A percentile compares a stretch with the other conserved stretches of the same genome.
These are phyloP conservation scores for Anseranas semipalmata DNA, from an alignment of 2,113 vertebrate genomes.

Conservation along the genomic window DNA sequence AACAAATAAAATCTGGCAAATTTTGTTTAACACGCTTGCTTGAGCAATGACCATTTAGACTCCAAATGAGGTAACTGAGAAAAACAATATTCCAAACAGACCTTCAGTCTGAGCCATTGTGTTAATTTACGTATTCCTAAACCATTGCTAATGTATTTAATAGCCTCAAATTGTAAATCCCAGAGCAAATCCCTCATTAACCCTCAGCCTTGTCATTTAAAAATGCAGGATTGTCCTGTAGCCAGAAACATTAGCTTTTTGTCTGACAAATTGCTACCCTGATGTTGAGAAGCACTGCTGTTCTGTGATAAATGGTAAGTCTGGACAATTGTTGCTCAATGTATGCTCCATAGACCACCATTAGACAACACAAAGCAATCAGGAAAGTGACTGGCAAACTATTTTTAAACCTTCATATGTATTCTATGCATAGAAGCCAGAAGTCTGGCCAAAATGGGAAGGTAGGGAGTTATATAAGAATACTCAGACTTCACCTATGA, in stretches of 20 bases:
- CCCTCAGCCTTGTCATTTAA: neutral
- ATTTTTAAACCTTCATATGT: neutral
- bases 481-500: neutral
- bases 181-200: neutral
- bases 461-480: neutral
- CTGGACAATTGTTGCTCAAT: neutral
- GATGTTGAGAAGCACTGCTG: neutral
- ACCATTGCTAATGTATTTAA: neutral
- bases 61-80: neutral
- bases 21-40: neutral
- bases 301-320: neutral
- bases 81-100: neutral
- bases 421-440: neutral
- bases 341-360: neutral
- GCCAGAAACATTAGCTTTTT: neutral
- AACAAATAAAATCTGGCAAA: neutral
- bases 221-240: neutral
- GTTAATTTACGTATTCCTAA: neutral
- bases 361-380: neutral
- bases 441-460: neutral
- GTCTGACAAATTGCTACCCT: neutral
- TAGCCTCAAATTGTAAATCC: neutral
- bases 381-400: neutral
- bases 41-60: neutral
- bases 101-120: neutral